phyloP scores from a whole-genome alignment of 2,113 vertebrate genomes.

The Morone chrysops region DNA sequence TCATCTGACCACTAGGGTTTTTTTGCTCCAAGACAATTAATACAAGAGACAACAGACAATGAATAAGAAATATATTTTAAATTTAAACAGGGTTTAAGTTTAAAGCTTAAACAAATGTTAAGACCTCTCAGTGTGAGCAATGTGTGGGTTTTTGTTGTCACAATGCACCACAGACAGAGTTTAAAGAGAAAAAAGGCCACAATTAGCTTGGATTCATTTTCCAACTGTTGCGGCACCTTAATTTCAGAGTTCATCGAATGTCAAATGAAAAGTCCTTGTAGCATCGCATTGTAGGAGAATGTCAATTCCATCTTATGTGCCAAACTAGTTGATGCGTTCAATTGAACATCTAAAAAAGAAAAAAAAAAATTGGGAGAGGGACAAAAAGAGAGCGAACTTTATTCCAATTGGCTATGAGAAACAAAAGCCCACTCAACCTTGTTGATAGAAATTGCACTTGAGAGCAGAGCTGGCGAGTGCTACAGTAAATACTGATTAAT shows the following conservation, averaged over 20 bases:
- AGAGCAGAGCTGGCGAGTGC: conserved; percentile 76
- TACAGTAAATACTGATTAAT: conserved; percentile 82
- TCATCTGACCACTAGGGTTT: no score
- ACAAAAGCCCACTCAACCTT: conserved; percentile 84
- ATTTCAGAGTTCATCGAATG: conserved; percentile 75
- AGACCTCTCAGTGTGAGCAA: neutral
- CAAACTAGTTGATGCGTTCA: conserved; percentile 77
- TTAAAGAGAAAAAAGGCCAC: neutral
- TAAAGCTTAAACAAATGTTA: neutral
- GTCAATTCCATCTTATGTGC: conserved; percentile 63
- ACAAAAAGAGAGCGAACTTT: conserved; percentile 62
- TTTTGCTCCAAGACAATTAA: no score
- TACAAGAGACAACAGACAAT: no score
- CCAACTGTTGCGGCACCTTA: conserved; percentile 44
- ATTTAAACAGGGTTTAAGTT: neutral
- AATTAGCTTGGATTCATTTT: conserved; percentile 66
- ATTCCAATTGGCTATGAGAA: conserved; percentile 78
- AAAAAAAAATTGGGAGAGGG: conserved; percentile 28
- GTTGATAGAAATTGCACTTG: conserved; percentile 84
- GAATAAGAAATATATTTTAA: neutral
- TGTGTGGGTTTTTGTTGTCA: conserved; percentile 20
- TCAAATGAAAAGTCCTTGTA: conserved; percentile 75
- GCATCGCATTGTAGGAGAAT: conserved; percentile 63
- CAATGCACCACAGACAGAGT: neutral
- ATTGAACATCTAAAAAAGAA: conserved; percentile 71